phyloP scores from a whole-genome alignment of 2,113 vertebrate species.

The Ctenomys sociabilis region DNA sequence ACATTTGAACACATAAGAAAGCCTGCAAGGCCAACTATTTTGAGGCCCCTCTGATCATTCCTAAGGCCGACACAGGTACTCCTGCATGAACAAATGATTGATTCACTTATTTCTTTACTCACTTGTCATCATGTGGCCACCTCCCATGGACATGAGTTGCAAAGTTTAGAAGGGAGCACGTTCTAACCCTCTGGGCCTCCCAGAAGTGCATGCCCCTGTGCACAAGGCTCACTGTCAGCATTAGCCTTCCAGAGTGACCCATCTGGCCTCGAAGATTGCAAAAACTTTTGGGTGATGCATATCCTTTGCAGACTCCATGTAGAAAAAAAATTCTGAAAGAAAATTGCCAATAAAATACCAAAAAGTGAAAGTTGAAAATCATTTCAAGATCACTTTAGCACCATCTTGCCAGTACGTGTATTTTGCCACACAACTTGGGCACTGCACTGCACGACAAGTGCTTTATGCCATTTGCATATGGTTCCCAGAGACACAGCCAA shows the following conservation, averaged over 20 bases:
- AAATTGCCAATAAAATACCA: slow-evolving; percentile 41
- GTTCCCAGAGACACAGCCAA: neutral
- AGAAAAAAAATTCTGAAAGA: neutral
- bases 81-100: neutral
- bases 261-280: neutral
- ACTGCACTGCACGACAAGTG: neutral
- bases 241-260: neutral
- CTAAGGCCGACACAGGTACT: neutral
- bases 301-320: neutral
- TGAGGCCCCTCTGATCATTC: neutral
- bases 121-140: neutral
- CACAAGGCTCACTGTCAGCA: neutral
- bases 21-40: neutral
- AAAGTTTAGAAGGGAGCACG: neutral
- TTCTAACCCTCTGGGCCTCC: neutral
- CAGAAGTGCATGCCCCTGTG: neutral
- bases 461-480: neutral
- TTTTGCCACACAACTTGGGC: neutral
- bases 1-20: neutral
- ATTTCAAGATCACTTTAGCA: neutral
- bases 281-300: neutral
- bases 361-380: slow-evolving; percentile 21
- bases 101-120: neutral
- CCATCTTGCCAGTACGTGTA: neutral
- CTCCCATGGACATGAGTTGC: neutral